Conservation (phyloP, 2,888 invertebrate species). For the Macaria notata region DNA sequence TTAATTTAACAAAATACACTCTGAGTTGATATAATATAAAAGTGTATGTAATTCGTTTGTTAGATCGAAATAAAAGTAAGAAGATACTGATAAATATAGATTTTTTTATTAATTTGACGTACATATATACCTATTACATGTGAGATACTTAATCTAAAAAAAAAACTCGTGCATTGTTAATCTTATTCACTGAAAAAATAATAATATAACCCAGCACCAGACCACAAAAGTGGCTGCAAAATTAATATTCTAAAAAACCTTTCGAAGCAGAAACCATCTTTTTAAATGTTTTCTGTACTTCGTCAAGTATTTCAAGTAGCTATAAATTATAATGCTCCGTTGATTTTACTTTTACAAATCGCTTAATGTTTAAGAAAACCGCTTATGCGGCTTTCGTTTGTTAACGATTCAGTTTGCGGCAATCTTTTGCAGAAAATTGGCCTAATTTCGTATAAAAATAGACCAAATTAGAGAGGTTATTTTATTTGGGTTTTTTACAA, state of each 20-base stretch:
- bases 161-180: not conserved
- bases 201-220: not conserved
- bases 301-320: slow-evolving; percentile 40
- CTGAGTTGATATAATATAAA: too few relatives aligned
- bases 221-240: slow-evolving; percentile 8
- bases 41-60: too few relatives aligned
- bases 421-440: slow-evolving; percentile 15
- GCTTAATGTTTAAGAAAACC: slow-evolving; percentile 32
- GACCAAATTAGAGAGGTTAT: not conserved
- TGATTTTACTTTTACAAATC: slow-evolving; percentile 36
- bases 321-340: slow-evolving; percentile 42
- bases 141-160: too few relatives aligned
- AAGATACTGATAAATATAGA: too few relatives aligned
- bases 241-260: slow-evolving; percentile 26
- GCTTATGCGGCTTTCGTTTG: slow-evolving; percentile 12
- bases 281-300: slow-evolving; percentile 27
- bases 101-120: too few relatives aligned
- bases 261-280: slow-evolving; percentile 12
- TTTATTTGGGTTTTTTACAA: too few relatives aligned
- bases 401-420: slow-evolving; percentile 12
- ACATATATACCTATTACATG: too few relatives aligned
- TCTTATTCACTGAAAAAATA: not conserved
- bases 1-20: too few relatives aligned
- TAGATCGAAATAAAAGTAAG: too few relatives aligned
- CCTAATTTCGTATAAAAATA: slow-evolving; percentile 6